Evolutionary conservation across 1,140 invertebrate genomes (phyloP).

Genomic region (Apocrypta bakeri): DNA sequence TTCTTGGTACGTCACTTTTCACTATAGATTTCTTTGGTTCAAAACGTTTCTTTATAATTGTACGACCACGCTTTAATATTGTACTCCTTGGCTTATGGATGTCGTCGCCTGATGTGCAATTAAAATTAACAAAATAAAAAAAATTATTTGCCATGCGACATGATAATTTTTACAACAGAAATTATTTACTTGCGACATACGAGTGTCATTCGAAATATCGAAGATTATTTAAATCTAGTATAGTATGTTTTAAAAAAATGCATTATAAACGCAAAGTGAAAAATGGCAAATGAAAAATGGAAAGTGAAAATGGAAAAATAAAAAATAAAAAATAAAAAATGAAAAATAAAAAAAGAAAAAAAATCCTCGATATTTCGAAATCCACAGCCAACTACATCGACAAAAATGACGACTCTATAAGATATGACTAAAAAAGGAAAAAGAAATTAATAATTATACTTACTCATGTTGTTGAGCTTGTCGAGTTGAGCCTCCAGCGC

Average conservation of each 20-base stretch:
- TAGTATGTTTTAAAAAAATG: too few relatives aligned
- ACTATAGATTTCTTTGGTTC: slow-evolving; percentile 55
- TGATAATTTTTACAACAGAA: slow-evolving; percentile 45
- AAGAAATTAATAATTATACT: slow-evolving; percentile 54
- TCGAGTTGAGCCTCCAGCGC: slow-evolving; percentile 87
- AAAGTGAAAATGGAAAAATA: too few relatives aligned
- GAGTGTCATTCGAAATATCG: slow-evolving; percentile 21
- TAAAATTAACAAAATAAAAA: slow-evolving; percentile 55
- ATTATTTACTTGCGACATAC: slow-evolving; percentile 34
- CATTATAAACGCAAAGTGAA: too few relatives aligned
- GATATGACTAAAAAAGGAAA: neutral
- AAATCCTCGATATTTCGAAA: slow-evolving; percentile 6
- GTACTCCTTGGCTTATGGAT: slow-evolving; percentile 55
- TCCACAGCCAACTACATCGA: neutral
- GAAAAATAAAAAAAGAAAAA: neutral
- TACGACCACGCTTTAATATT: slow-evolving; percentile 66
- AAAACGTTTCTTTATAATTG: slow-evolving; percentile 59
- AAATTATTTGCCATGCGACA: slow-evolving; percentile 43
- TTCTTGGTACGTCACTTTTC: slow-evolving; percentile 41
- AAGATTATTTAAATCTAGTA: slow-evolving; percentile 27
- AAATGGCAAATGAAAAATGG: too few relatives aligned
- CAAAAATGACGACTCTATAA: slow-evolving; percentile 6
- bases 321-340: too few relatives aligned
- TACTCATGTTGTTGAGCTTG: slow-evolving; percentile 81
- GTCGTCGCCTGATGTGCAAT: slow-evolving; percentile 57